Evolutionary conservation across 2,797 vertebrate species (phyloP).

Genomic region (Halcyon chelicuti): DNA sequence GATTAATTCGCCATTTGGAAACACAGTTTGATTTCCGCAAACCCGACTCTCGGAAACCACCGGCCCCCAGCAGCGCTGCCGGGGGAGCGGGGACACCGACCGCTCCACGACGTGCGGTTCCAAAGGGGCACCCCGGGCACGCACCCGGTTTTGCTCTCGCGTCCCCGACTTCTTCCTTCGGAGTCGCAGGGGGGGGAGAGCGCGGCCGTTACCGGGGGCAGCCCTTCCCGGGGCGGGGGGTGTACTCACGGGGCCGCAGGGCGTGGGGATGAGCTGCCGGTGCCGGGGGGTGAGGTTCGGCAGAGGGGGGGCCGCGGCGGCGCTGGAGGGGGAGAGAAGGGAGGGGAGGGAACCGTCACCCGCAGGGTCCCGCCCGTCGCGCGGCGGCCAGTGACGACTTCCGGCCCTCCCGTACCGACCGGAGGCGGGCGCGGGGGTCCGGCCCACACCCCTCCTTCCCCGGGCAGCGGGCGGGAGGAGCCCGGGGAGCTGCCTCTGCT

Average conservation of each 20-base stretch:
- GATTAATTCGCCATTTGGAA: not conserved
- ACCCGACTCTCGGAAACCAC: not conserved
- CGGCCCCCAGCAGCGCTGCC: not conserved
- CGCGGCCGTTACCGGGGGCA: not conserved
- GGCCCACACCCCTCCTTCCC: not conserved
- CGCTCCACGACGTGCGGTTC: no score
- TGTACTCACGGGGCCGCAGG: constrained; percentile 86
- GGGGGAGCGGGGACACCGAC: not conserved
- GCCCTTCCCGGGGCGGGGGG: not conserved
- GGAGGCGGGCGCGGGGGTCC: not conserved
- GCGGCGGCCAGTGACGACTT: no score
- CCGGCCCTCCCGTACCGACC: not conserved
- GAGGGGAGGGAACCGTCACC: not conserved
- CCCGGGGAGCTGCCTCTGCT: no score
- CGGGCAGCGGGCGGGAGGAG: not conserved
- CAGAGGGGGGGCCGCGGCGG: constrained; percentile 39
- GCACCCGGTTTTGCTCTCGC: not conserved
- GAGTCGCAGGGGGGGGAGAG: not conserved
- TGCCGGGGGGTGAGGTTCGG: constrained; percentile 87
- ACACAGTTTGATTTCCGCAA: not conserved
- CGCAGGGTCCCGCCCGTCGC: not conserved
- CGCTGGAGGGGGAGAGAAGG: constrained; percentile 51
- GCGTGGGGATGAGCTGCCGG: constrained; percentile 85
- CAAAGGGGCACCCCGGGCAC: not conserved
- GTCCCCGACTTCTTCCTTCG: not conserved